These are phyloP conservation scores for Sarcophaga carnaria DNA, from an alignment of 2,888 invertebrate species.

Conservation along the genomic window DNA sequence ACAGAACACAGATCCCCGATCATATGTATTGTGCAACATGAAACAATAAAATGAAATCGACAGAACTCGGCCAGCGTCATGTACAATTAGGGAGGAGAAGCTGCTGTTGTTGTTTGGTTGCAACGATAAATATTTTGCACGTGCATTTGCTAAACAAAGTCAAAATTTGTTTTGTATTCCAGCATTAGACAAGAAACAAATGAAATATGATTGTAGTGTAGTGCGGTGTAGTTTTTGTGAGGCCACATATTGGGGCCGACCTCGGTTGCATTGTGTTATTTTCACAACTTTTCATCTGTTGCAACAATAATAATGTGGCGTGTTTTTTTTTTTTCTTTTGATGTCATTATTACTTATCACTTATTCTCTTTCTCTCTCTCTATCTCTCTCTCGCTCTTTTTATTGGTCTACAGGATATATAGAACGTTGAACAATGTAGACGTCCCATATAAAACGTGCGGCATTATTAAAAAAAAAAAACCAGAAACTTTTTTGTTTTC, in stretches of 20 bases:
- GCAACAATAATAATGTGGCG: slow-evolving; percentile 53
- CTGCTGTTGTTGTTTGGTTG: background rate
- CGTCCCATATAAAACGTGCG: slow-evolving; percentile 41
- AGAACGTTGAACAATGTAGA: background rate
- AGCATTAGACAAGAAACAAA: background rate
- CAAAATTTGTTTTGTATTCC: slow-evolving; percentile 19
- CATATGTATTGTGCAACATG: slow-evolving; percentile 37
- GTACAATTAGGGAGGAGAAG: background rate
- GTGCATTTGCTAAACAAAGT: slow-evolving; percentile 55
- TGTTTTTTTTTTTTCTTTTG: slow-evolving; percentile 18
- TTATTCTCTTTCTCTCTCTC: background rate
- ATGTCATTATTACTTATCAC: slow-evolving; percentile 44
- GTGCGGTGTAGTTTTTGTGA: slow-evolving; percentile 25
- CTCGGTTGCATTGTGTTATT: slow-evolving; percentile 31
- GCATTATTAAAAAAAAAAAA: slow-evolving; percentile 20
- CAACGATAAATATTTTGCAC: slow-evolving; percentile 67
- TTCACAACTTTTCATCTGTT: slow-evolving; percentile 38
- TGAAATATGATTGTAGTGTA: slow-evolving; percentile 30
- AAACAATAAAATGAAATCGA: slow-evolving; percentile 24
- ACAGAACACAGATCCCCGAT: background rate
- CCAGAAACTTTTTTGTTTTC: slow-evolving; percentile 40
- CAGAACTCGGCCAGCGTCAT: background rate
- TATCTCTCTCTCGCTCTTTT: background rate
- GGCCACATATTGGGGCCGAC: slow-evolving; percentile 7
- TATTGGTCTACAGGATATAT: slow-evolving; percentile 18